These are phyloP conservation scores for Ptychoptera contaminata DNA, from an alignment of 2,888 invertebrate genomes.

Conservation along the genomic window DNA sequence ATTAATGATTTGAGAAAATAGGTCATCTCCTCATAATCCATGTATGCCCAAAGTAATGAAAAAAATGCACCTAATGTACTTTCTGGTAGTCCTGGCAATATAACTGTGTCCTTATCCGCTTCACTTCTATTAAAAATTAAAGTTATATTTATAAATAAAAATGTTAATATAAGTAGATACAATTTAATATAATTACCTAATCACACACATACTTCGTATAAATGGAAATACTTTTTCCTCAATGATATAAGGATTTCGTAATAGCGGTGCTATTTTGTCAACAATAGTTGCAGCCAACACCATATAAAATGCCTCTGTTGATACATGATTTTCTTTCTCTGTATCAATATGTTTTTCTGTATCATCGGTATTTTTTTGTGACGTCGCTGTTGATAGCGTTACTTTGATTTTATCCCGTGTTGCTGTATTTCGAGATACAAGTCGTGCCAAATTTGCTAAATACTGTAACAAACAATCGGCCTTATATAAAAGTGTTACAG, in stretches of 20 bases:
- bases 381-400: conserved; percentile 1
- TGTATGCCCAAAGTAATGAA: conserved; percentile 26
- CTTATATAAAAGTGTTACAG: conserved; percentile 19
- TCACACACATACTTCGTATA: conserved; percentile 19
- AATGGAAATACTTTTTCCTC: conserved; percentile 48
- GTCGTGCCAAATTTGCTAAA: conserved; percentile 22
- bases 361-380: conserved; percentile 15
- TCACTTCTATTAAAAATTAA: conserved; percentile 12
- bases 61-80: conserved; percentile 23
- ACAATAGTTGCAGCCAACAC: conserved; percentile 38
- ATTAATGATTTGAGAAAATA: conserved; percentile 17
- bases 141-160: background rate
- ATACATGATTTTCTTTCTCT: conserved; percentile 12
- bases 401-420: background rate
- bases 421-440: conserved; percentile 17
- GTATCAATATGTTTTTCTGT: conserved; percentile 6
- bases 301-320: conserved; percentile 37
- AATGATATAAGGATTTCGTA: conserved; percentile 51
- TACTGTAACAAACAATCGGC: conserved; percentile 22
- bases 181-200: conserved; percentile 12
- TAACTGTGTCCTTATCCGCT: conserved; percentile 17
- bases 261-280: conserved; percentile 41
- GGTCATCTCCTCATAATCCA: conserved; percentile 26
- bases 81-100: conserved; percentile 18
- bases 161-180: background rate